Conservation (phyloP, 2,797 vertebrate genomes). For the Podargus strigoides region DNA sequence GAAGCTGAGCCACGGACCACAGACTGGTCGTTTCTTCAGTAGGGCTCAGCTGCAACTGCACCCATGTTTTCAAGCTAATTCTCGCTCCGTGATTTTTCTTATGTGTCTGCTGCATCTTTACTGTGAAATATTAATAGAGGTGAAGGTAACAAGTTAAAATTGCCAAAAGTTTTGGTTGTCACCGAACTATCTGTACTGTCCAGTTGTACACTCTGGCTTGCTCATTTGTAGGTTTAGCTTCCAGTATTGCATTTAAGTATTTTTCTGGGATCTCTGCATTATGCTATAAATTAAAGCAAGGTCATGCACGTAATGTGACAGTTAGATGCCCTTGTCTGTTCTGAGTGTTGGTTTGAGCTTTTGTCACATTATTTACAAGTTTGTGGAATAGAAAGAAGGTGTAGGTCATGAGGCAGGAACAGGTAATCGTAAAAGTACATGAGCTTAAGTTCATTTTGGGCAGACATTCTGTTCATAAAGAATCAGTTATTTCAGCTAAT, state of each 20-base stretch:
- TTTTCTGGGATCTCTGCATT: background rate
- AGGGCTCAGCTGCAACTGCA: background rate
- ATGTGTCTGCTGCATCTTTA: background rate
- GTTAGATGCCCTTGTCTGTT: background rate
- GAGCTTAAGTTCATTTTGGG: background rate
- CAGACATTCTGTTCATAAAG: background rate
- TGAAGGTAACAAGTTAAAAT: background rate
- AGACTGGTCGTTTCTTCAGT: background rate
- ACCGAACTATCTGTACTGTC: background rate
- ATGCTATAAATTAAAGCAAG: background rate
- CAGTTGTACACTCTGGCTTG: background rate
- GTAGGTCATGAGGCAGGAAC: background rate
- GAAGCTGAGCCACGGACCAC: no score
- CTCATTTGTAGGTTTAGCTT: background rate
- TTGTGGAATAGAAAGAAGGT: background rate
- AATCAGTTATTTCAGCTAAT: background rate
- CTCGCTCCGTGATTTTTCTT: background rate
- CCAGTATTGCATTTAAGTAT: background rate
- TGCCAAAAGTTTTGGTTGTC: background rate
- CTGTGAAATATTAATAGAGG: background rate
- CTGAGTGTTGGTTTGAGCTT: background rate
- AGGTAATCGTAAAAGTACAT: background rate
- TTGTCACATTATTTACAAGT: background rate
- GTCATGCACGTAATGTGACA: background rate
- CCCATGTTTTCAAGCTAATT: background rate